Base-by-base conservation (phyloP, 2,113 vertebrate species). In the Petrocephalus microphthalmus region DNA sequence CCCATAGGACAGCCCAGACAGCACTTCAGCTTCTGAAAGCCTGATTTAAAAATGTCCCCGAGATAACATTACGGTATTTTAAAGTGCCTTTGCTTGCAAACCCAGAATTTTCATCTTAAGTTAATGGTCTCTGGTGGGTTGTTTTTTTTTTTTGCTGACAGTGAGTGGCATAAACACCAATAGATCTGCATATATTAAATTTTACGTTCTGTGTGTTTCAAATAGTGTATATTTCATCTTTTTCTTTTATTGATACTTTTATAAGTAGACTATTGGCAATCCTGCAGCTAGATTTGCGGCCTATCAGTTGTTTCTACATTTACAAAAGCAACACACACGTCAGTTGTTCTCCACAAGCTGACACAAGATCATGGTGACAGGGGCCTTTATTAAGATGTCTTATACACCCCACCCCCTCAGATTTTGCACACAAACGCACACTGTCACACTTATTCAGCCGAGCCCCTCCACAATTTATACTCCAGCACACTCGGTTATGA, bases 351-450 rank as follows among this genome's bases (percentile, higher is more conserved):
- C 33, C 54, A 86, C 54, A 84, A 84, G 37, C 47, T n/a, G 49
- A 84, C 45, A 84, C n/a, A 33, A 56, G 74, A 88, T 60, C 25
- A 82, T 84, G 87, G 78, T 83, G 54, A 88, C 74, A 57, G 87
- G 87, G 82, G 51, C 78, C 49, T 88, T 88, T 84, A 88, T 88
- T 88, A 84, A 29, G 52, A 88, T 57, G 6, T 88, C 49, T 88
- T 83, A 57, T 42, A 64, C 85, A 57, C 42, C 19, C 56, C 53
- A 52, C 37, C 20, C 87, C 71, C 33, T 64, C 52, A 83, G 45
- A 87, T 82, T 78, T 51, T 88, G 67, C 33, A 45, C 52, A 82
- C 78, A 84, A 82, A 88, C 71, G 15, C 87, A 56, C 74, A 42
- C 71, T 53, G 51, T 85, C 52, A 54, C 52, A 20, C 87, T 78